Evolutionary conservation across 2,113 vertebrate species (phyloP).

Genomic region (Nymphicus hollandicus): DNA sequence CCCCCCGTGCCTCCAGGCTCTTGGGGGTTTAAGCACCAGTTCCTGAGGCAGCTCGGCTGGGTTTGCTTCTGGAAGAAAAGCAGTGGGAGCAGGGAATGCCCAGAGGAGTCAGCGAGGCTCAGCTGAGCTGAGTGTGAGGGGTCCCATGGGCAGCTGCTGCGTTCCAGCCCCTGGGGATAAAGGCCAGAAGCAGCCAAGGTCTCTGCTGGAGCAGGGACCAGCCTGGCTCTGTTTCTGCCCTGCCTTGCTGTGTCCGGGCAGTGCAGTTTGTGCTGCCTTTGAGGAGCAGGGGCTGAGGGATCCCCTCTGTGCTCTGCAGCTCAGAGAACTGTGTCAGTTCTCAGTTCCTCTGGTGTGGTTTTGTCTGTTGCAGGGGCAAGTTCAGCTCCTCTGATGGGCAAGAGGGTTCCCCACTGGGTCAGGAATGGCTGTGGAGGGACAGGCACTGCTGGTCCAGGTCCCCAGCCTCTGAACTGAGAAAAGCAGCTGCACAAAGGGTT

Average conservation of each 20-base stretch:
- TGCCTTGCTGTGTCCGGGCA: background rate
- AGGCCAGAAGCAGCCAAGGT: background rate
- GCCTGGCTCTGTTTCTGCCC: background rate
- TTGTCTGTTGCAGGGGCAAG: background rate
- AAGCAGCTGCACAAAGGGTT: background rate
- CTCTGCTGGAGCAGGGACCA: background rate
- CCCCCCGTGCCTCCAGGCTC: accelerated
- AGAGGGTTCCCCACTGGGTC: background rate
- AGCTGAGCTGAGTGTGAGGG: background rate
- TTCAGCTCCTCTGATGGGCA: background rate
- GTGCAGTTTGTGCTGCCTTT: background rate
- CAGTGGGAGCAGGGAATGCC: background rate
- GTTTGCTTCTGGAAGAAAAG: background rate
- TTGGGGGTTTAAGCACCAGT: background rate
- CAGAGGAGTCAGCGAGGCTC: slow-evolving; percentile 48
- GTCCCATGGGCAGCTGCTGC: background rate
- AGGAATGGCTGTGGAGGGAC: background rate
- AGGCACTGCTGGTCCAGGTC: background rate
- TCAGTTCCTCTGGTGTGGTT: background rate
- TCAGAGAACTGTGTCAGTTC: background rate
- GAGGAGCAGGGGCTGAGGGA: background rate
- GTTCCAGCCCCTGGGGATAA: background rate
- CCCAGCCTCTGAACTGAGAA: background rate
- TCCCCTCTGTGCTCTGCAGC: background rate
- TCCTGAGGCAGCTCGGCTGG: background rate